Conservation (phyloP, 2,888 invertebrate species). For the Pilophorus perplexus region DNA sequence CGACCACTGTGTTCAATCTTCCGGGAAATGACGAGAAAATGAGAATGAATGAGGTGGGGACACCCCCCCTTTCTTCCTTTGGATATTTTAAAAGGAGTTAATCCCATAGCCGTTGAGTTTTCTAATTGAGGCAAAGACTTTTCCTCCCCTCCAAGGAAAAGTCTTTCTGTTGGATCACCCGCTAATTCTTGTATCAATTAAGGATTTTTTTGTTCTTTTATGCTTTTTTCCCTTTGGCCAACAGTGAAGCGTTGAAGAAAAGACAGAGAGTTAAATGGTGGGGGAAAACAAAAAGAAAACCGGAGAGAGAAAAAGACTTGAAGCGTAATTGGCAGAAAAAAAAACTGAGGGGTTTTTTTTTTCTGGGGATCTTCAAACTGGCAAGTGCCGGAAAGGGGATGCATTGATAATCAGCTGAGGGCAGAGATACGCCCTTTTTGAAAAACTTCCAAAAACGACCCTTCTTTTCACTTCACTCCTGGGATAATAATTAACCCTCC, state of each 20-base stretch:
- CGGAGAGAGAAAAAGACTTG: slow-evolving; percentile 19
- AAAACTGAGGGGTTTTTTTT: neutral
- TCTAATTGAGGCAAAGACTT: slow-evolving; percentile 40
- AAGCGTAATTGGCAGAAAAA: slow-evolving; percentile 38
- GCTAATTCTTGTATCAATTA: slow-evolving; percentile 48
- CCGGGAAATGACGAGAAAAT: no score
- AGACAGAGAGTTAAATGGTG: slow-evolving; percentile 1
- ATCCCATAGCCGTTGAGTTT: slow-evolving; percentile 38
- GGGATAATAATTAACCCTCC: slow-evolving; percentile 33
- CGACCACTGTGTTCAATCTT: no score
- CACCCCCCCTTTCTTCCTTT: slow-evolving; percentile 9
- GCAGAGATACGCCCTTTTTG: slow-evolving; percentile 33
- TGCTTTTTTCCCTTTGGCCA: neutral
- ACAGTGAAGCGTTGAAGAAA: no score
- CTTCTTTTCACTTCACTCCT: slow-evolving; percentile 9
- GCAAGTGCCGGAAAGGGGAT: neutral
- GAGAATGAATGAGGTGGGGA: slow-evolving; percentile 22
- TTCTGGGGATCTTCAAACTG: no score
- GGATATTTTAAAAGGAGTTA: slow-evolving; percentile 36
- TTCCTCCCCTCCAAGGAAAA: neutral
- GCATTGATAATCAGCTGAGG: slow-evolving; percentile 35
- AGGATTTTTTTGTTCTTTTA: slow-evolving; percentile 33
- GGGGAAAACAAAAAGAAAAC: neutral
- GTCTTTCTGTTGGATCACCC: slow-evolving; percentile 45
- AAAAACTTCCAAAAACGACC: slow-evolving; percentile 41